These are phyloP conservation scores for Hymenopus coronatus DNA, from an alignment of 2,888 invertebrate species.

Conservation along the genomic window DNA sequence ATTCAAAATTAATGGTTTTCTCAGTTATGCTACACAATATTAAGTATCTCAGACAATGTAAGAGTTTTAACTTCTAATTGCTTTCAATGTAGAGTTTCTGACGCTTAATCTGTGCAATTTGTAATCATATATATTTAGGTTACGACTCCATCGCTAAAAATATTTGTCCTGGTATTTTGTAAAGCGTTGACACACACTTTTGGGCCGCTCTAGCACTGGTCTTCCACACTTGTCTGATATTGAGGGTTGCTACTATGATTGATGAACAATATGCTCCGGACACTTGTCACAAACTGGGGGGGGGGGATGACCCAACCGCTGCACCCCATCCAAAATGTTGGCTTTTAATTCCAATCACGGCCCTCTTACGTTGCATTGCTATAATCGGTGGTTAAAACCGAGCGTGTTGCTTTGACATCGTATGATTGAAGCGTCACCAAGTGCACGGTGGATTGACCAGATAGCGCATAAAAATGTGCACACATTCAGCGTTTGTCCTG, in stretches of 20 bases:
- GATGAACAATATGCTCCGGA: slow-evolving; percentile 4
- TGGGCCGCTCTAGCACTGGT: neutral
- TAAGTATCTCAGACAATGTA: no score
- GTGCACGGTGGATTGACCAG: neutral
- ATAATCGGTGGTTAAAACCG: neutral
- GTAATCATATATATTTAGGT: no score
- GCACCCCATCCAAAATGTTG: neutral
- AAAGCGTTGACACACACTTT: neutral
- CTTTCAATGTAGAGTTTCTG: no score
- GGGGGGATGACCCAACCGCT: neutral
- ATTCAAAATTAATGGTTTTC: no score
- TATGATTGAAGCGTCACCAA: neutral
- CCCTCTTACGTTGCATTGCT: neutral
- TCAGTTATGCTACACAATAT: no score
- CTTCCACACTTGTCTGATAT: neutral
- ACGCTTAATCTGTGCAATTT: no score
- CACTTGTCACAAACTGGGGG: slow-evolving; percentile 10
- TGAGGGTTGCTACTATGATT: slow-evolving; percentile 10
- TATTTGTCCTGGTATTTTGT: neutral
- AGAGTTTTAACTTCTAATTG: no score
- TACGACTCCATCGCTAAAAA: no score
- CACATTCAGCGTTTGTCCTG: neutral
- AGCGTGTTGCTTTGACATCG: neutral
- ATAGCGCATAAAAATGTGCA: neutral
- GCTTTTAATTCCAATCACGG: slow-evolving; percentile 1